Evolutionary conservation across 2,888 invertebrate species (phyloP), one percentile per base, ranked within the genome.

Genomic region (Eucriotettix oculatus): DNA sequence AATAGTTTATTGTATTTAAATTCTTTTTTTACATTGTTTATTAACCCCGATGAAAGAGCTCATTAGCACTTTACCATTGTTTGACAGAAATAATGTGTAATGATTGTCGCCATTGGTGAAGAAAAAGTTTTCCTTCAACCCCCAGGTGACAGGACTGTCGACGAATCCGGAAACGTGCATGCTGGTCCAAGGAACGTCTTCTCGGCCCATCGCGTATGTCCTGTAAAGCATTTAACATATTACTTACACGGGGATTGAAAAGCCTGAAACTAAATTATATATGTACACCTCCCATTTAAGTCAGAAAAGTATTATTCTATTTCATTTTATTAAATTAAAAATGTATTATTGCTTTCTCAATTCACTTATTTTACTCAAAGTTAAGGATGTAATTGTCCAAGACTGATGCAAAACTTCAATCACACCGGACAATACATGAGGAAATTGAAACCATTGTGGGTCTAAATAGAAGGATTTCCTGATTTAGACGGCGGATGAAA

Each of bases 131-230:
- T 79, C 77, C 55, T 74, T 71, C 54, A 72, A 67, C 60, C 68
- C 68, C 75, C 78, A 79, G 60, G 73, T 74, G 1, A 78, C 69
- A 14, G 79, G 78, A 60, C 75, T 71, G 67, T 81, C 80, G 3
- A 74, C 73, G 68, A 80, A 81, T 52, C 81, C 80, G 67, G 79
- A 78, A 10, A 81, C 74, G 65, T 79, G 76, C 54, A 80, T 66
- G 55, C 77, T 74, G 54, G 70, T 68, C 79, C 80, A 81, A 2
- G 74, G 71, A 59, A 73, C 69, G 29, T 66, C 66, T 16, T 69
- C 63, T 16, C 66, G 64, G 10, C 52, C 59, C 42, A 65, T 64
- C 10, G 70, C 60, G 59, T 70, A 72, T 17, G 70, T 63, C 63
- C 69, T 72, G 60, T 29, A 67, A 66, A 54, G 44, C 58, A 56